Percentiles rank a stretch among this genome's conserved stretches.
Evolutionary conservation across 2,113 vertebrate genomes (phyloP).

Genomic region (Barnardius zonarius): DNA sequence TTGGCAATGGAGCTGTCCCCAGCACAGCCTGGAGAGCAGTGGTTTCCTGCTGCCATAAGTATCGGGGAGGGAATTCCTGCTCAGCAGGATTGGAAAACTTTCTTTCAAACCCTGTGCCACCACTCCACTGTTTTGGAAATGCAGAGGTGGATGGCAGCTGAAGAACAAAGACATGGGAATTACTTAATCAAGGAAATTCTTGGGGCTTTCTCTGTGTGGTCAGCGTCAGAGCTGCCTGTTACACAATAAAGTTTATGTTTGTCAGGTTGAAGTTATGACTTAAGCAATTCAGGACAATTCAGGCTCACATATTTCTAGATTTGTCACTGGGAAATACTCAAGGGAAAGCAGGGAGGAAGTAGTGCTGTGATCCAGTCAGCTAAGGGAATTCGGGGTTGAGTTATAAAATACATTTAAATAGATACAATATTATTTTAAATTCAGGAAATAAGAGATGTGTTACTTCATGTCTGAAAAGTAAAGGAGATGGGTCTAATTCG

Average conservation of each 20-base stretch:
- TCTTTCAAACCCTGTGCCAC: neutral
- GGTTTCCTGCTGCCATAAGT: neutral
- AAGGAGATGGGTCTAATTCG: neutral
- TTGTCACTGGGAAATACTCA: neutral
- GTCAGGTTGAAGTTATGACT: neutral
- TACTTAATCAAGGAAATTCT: neutral
- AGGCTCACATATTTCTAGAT: neutral
- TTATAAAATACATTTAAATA: neutral
- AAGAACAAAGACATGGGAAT: neutral
- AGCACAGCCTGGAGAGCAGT: neutral
- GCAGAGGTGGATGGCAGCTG: neutral
- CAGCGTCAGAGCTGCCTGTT: neutral
- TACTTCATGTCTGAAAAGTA: neutral
- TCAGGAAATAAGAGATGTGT: neutral
- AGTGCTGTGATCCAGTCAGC: neutral
- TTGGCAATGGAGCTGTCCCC: neutral
- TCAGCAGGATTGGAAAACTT: neutral
- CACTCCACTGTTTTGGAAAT: neutral
- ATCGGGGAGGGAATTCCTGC: neutral
- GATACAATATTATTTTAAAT: neutral
- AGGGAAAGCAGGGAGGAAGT: neutral
- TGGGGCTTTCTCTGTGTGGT: neutral
- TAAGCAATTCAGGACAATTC: neutral
- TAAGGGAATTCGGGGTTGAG: neutral
- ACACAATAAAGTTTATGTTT: neutral